Evolutionary conservation across 2,113 vertebrate species (phyloP), one percentile per base, ranked within the genome.

Genomic region (Sphyrna mokarran): DNA sequence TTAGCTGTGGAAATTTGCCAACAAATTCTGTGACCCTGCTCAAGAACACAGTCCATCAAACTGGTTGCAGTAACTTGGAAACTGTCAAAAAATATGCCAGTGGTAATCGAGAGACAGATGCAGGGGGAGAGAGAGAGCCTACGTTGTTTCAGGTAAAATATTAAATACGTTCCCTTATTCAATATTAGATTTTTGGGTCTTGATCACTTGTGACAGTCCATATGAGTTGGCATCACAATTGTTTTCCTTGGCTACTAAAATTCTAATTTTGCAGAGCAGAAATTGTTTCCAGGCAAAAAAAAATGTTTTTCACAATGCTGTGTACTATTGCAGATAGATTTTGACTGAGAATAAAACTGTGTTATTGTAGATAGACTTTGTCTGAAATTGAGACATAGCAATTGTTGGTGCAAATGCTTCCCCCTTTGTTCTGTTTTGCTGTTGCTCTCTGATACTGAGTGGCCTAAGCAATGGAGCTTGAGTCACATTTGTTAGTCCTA

Each of bases 281-380:
- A 95, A 95, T 72, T 95, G 68, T 33, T 95, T 95, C 94, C 94
- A 95, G 94, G 22, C 40, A 72, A 95, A 95, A 72, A 48, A 48
- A 54, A 54, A 11, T 72, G 11, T 43, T 72, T 26, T 95, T 94
- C 33, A 13, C 33, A 13, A 33, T 66, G 66, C 16, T 33, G 20
- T 95, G 69, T 40, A 48, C 37, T 43, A 18, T 95, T 72, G 9
- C 48, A 95, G 26, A 26, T 72, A 40, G 91, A 23, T 22, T 40
- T 63, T 66, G 1, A 7, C 14, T 91, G 89, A 37, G 87, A 90
- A 58, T 54, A 5, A 54, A 54, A 54, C 48, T 95, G 68, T 40
- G 43, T 20, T 43, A 14, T 95, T 95, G 10, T 72, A 95, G 29
- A 29, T 72, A 26, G 68, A 26, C 40, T 26, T 66, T 37, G 6